Base-by-base conservation (phyloP, 2,113 vertebrate species). In the Sarotherodon lohbergeri region DNA sequence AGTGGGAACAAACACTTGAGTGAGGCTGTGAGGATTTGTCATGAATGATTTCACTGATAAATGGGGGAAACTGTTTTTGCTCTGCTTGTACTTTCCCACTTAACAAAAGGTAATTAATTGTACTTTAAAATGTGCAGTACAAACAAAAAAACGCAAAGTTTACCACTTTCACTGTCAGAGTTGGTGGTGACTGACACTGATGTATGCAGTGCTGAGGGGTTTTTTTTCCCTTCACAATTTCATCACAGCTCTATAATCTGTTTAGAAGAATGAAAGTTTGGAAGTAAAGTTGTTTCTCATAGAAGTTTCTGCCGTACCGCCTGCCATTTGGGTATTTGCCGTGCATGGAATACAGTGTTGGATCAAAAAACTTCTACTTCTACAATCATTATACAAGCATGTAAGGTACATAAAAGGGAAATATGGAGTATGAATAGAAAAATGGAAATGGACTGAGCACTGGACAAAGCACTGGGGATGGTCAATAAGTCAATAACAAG, bases 21-120 rank as follows among this genome's bases (percentile, higher is more conserved):
- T 71, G 24, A 29, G 61, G 5, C 36, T 81, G 54, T n/a, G 19
- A 68, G 71, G 81, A 71, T 81, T 16, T 55, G 32, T 27, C 80
- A 12, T 66, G 83, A 92, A 89, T 73, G 87, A 61, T 82, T 89
- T 87, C 43, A 80, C 52, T 57, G 85, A 88, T 90, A 80, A 80
- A 91, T 34, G 52, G 29, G 24, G 14, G 9, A 39, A 36, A 79
- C 82, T 41, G 78, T 88, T 89, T 90, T 89, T 6, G 59, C 59
- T 27, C n/a, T 19, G 78, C 9, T 56, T 78, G 56, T 57, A 13
- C 29, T 50, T 87, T 57, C 56, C 27, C 76, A 46, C 14, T 68
- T n/a, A 79, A 85, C 46, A 46, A 36, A 39, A 84, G 41, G 80
- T 59, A 87, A 90, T 91, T 29, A 85, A 63, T 57, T 48, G 71